Base-by-base conservation (phyloP, 2,113 vertebrate species). In the Mohoua ochrocephala region DNA sequence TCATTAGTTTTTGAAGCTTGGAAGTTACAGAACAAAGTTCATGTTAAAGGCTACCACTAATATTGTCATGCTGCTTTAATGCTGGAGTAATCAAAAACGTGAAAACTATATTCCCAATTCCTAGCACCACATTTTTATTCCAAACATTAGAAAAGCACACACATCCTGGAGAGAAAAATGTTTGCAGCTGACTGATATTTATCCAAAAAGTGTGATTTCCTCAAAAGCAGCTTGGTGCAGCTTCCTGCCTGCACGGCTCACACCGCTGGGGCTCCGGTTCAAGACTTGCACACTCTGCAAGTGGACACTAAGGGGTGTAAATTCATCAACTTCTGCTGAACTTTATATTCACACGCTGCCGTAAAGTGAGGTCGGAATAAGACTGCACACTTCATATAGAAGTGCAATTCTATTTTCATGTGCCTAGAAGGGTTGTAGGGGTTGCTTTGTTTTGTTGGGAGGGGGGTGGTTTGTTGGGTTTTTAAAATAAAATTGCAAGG, bases 1-100 rank as follows among this genome's bases (percentile, higher is more conserved):
- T 95, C 88, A 84, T 93, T 96, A 95, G 76, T 81, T 94, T 94
- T 68, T 94, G 92, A 93, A 96, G 93, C 76, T 88, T 95, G 88
- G 49, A 94, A 96, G 92, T 91, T 90, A 52, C 53, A 67, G 90
- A 88, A 91, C 90, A 88, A 93, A 96, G 93, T 94, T 95, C 84
- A 67, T 37, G 67, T 80, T 96, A 93, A 96, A 94, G 82, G 92
- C 82, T 94, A 88, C 87, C 59, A 47, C 79, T 86, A 93, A 77
- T 88, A 92, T 67, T 88, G 67, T 84, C 71, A n/a, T 22, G 64
- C 75, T 84, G 87, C 75, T 96, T 96, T 90, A 95, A 74, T 68
- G 68, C 63, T 59, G 90, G 78, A 92, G 59, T 83, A 95, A 93
- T 92, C 78, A 88, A 88, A 94, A 75, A 93, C 3, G 15, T 83